Percentiles rank a stretch among this genome's conserved stretches.
These are phyloP conservation scores for Bubalus kerabau DNA, from an alignment of 2,113 vertebrate genomes.

Conservation along the genomic window DNA sequence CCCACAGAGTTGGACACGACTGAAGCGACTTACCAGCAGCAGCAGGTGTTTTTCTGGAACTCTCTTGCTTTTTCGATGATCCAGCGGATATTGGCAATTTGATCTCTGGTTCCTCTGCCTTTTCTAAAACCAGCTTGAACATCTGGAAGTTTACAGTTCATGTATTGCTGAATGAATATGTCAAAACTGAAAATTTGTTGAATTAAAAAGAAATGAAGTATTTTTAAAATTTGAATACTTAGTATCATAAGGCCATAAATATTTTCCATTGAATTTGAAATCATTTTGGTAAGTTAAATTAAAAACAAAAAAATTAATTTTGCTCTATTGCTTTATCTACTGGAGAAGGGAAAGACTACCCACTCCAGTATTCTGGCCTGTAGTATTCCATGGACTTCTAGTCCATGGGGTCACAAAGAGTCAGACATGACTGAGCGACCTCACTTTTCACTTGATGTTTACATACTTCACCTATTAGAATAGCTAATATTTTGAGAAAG, in stretches of 20 bases:
- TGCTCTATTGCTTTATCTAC: neutral
- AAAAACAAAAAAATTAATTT: neutral
- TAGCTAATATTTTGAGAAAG: neutral
- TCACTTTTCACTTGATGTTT: neutral
- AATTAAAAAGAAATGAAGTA: neutral
- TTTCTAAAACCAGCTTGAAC: neutral
- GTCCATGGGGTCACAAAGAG: neutral
- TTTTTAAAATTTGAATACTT: neutral
- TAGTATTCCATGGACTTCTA: neutral
- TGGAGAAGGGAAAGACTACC: neutral
- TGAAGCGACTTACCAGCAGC: no score
- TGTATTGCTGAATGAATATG: neutral
- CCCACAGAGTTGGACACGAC: no score
- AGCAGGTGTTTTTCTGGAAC: neutral
- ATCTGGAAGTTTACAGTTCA: neutral
- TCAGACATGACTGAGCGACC: rapidly evolving
- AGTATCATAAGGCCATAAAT: neutral
- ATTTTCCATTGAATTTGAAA: neutral
- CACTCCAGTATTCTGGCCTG: neutral
- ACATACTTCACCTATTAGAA: neutral
- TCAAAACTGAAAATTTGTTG: neutral
- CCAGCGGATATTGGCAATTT: neutral
- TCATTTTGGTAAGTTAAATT: neutral
- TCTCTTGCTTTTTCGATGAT: neutral
- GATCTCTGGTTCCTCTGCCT: neutral